Evolutionary conservation across 2,888 invertebrate genomes (phyloP), one percentile per base, ranked within the genome.

Genomic region (Sclerodermus sp.): DNA sequence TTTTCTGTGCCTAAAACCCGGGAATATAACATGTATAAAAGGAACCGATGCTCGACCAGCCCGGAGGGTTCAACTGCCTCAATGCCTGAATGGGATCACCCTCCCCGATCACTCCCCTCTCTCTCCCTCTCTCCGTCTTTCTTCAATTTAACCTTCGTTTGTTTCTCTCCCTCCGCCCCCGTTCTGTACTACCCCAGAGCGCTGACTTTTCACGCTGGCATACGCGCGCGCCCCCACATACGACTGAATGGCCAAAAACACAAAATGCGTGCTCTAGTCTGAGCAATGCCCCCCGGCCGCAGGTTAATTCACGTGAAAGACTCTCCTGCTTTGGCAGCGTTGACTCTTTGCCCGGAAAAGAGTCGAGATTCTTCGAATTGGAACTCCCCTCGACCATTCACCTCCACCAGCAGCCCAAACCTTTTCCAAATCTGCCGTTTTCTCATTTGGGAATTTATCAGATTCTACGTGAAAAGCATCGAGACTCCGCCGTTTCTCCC

Each of bases 1-100:
- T 77, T 77, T 75, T 71, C 68, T 68, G 66, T 66, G 70, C 70
- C 70, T 67, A 72, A 75, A 77, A 74, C 68, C 65, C 57, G 52
- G 62, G 67, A 66, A 66, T 64, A 64, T 65, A 68, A 59, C 58
- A 57, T 63, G 60, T 65, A 66, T 70, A 71, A 69, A 71, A 67
- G 69, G 60, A 63, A 64, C 66, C 62, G 60, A 57, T 53, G 57
- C 53, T 62, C 61, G 55, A 55, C 55, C 55, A 53, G 48, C 45
- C n/a, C 50, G 39, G 57, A 66, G 64, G 65, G 67, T 66, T 67
- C 62, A 57, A 57, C 58, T 53, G 62, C 55, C 57, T 68, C 64
- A 67, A 68, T 67, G 60, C 56, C 55, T 68, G 68, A 67, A 67
- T 68, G 60, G 67, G 44, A 39, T 32, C 42, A 41, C 37, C 29